phyloP scores from a whole-genome alignment of 2,113 vertebrate species.

The Pelvicachromis taeniatus region DNA sequence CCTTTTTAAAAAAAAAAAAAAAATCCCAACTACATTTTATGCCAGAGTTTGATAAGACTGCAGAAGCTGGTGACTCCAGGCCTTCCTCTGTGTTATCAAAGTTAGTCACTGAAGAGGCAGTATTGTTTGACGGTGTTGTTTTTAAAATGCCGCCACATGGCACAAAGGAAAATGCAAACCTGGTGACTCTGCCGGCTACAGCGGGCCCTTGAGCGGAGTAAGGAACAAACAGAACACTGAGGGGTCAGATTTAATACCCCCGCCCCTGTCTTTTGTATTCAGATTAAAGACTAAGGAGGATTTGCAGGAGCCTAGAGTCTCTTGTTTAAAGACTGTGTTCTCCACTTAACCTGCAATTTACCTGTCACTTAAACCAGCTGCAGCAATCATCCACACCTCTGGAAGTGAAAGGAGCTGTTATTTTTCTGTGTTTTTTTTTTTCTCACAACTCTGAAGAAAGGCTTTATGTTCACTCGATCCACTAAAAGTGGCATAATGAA shows the following conservation, averaged over 20 bases:
- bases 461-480: constrained; percentile 53
- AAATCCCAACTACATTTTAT: constrained; percentile 6
- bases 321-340: constrained; percentile 86
- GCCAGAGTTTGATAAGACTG: background rate
- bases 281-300: constrained; percentile 93
- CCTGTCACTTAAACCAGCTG: constrained; percentile 83
- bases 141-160: constrained; percentile 68
- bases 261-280: constrained; percentile 86
- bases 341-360: constrained; percentile 97
- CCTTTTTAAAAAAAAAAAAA: constrained; percentile 28
- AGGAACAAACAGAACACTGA: constrained; percentile 82
- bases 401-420: constrained; percentile 46
- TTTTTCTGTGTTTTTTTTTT: background rate
- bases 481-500: constrained; percentile 49
- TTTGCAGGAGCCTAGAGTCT: constrained; percentile 83
- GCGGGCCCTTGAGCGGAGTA: constrained; percentile 67
- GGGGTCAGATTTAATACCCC: constrained; percentile 90
- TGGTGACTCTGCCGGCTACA: constrained; percentile 69
- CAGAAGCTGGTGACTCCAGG: background rate
- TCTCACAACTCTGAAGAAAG: constrained; percentile 35
- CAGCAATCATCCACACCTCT: constrained; percentile 71
- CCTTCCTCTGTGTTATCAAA: constrained; percentile 66
- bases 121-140: constrained; percentile 49
- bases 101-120: constrained; percentile 59
- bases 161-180: constrained; percentile 78